Conservation (phyloP, 2,797 vertebrate species). For the Pristis pectinata region DNA sequence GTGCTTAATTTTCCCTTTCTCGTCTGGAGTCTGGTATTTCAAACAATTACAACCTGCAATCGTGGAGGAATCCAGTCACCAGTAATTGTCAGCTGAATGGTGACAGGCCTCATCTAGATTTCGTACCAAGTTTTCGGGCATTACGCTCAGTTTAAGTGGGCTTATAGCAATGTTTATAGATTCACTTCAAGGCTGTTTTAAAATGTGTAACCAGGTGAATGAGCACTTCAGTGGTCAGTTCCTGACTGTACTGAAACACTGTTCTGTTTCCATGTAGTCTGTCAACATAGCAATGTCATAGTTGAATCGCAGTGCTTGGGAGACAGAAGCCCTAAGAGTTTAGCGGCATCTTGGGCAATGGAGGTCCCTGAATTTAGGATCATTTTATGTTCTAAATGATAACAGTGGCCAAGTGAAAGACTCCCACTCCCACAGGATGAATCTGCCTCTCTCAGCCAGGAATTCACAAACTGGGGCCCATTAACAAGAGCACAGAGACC, state of each 20-base stretch:
- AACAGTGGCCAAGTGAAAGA: too few species aligned
- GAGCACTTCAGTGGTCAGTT: neutral
- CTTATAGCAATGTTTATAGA: neutral
- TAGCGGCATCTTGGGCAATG: too few species aligned
- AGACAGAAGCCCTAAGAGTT: too few species aligned
- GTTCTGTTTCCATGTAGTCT: neutral
- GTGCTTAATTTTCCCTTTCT: neutral
- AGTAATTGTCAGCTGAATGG: neutral
- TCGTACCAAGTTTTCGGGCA: neutral
- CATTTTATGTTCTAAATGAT: too few species aligned
- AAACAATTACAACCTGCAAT: neutral
- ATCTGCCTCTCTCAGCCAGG: too few species aligned
- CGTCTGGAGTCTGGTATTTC: neutral
- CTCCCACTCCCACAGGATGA: too few species aligned
- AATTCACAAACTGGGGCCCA: too few species aligned
- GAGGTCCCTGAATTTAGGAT: too few species aligned
- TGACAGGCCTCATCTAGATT: neutral
- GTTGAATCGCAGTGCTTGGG: neutral
- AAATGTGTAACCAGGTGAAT: neutral
- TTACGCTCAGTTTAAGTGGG: neutral
- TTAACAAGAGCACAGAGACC: too few species aligned
- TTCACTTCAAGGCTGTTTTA: neutral
- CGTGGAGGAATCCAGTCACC: neutral
- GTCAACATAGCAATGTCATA: neutral
- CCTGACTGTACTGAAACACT: neutral